Percentiles rank a stretch among this genome's conserved stretches.
These are phyloP conservation scores for Tetragnatha montana DNA, from an alignment of 2,888 invertebrate species.

Conservation along the genomic window DNA sequence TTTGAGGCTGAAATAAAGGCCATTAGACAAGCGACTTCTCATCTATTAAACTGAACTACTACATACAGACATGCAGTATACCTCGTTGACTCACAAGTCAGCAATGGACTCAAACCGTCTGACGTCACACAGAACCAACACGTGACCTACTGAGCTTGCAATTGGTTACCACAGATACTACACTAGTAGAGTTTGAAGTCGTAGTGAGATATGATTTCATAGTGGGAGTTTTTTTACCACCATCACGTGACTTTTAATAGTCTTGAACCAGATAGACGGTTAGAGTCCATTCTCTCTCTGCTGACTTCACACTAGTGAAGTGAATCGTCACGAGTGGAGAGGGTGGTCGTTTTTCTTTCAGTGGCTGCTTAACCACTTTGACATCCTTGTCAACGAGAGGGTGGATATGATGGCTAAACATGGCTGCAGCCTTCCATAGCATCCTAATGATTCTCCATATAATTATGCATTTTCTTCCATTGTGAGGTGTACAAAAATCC, in stretches of 20 bases:
- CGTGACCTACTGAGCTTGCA: too few species aligned
- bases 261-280: too few species aligned
- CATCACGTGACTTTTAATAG: too few species aligned
- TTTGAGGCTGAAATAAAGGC: slow-evolving; percentile 16
- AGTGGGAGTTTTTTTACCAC: too few species aligned
- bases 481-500: too few species aligned
- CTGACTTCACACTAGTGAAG: not conserved
- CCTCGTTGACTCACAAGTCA: slow-evolving; percentile 21
- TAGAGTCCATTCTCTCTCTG: too few species aligned
- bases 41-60: not conserved
- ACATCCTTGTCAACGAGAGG: not conserved
- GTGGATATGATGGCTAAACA: not conserved
- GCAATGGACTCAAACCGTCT: too few species aligned
- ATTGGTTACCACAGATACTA: too few species aligned
- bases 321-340: not conserved
- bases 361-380: slow-evolving; percentile 7
- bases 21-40: not conserved
- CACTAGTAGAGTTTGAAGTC: too few species aligned
- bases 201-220: too few species aligned
- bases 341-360: slow-evolving; percentile 11
- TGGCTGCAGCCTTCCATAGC: slow-evolving; percentile 11
- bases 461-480: too few species aligned
- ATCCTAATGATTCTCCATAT: not conserved
- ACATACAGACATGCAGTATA: slow-evolving; percentile 1
- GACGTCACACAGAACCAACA: too few species aligned